Conservation (phyloP, 2,888 invertebrate genomes). For the Sinhomidia bicolor region DNA sequence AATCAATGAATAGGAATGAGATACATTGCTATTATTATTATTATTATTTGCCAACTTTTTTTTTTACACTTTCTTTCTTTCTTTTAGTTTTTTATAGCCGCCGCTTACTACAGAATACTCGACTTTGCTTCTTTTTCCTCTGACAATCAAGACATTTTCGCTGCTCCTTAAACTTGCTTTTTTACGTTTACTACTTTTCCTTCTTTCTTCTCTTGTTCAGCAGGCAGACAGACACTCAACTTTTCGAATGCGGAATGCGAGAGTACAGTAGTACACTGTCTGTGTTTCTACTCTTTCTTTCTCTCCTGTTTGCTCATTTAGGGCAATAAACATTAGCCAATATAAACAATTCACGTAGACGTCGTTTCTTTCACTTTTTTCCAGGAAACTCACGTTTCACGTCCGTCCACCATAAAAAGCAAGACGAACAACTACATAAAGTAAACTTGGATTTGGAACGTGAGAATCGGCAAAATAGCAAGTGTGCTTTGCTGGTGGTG, state of each 20-base stretch:
- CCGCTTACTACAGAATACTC: not conserved
- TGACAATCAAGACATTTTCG: slow-evolving; percentile 68
- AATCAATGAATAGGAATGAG: slow-evolving; percentile 41
- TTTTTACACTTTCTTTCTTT: not conserved
- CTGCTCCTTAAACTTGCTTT: not conserved
- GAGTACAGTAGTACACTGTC: too few species aligned
- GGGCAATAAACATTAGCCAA: slow-evolving; percentile 71
- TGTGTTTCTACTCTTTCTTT: slow-evolving; percentile 3
- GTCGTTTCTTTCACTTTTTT: slow-evolving; percentile 30
- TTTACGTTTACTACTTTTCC: not conserved
- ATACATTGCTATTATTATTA: not conserved
- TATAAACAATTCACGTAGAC: slow-evolving; percentile 59
- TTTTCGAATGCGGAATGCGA: too few species aligned
- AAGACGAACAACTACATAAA: slow-evolving; percentile 8
- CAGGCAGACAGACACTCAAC: too few species aligned
- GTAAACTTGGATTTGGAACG: slow-evolving; percentile 45
- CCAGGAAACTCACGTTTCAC: slow-evolving; percentile 39
- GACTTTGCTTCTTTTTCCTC: not conserved
- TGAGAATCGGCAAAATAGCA: slow-evolving; percentile 44
- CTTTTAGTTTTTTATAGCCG: not conserved
- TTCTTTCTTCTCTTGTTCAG: not conserved
- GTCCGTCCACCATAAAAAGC: not conserved
- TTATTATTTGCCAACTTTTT: slow-evolving; percentile 43
- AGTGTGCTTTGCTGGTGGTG: not conserved
- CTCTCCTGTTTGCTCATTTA: slow-evolving; percentile 66